Evolutionary conservation across 2,113 vertebrate species (phyloP).

Genomic region (Glaucomys volans): DNA sequence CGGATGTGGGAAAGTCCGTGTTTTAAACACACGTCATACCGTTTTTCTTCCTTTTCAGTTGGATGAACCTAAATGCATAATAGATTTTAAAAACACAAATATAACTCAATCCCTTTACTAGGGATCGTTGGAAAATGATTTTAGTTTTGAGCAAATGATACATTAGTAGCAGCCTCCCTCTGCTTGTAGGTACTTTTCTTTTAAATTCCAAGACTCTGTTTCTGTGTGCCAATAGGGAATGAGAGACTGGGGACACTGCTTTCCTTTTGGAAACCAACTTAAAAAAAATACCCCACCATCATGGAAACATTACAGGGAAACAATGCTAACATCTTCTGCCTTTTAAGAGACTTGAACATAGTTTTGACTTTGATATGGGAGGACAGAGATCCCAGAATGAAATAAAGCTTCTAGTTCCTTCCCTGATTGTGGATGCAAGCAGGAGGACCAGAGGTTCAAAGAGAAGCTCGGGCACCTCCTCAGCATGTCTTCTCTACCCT

Average conservation of each 20-base stretch:
- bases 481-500: not conserved
- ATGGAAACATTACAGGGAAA: slow-evolving; percentile 3
- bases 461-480: not conserved
- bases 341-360: not conserved
- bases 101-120: slow-evolving; percentile 22
- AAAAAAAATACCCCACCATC: not conserved
- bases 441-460: not conserved
- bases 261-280: slow-evolving; percentile 32
- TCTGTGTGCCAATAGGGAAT: not conserved
- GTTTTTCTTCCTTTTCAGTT: slow-evolving; percentile 54
- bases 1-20: slow-evolving; percentile 12
- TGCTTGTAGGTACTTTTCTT: not conserved
- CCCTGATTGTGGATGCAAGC: not conserved
- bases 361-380: slow-evolving; percentile 40
- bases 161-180: not conserved
- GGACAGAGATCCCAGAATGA: not conserved
- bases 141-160: slow-evolving; percentile 50
- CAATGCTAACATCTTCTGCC: not conserved
- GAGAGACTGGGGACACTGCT: not conserved
- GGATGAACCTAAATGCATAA: not conserved
- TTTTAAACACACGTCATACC: slow-evolving; percentile 1
- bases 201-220: not conserved
- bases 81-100: slow-evolving; percentile 19
- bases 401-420: not conserved
- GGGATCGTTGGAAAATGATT: slow-evolving; percentile 28